phyloP scores from a whole-genome alignment of 2,797 vertebrate genomes.

The Hozukius guyotensis region DNA sequence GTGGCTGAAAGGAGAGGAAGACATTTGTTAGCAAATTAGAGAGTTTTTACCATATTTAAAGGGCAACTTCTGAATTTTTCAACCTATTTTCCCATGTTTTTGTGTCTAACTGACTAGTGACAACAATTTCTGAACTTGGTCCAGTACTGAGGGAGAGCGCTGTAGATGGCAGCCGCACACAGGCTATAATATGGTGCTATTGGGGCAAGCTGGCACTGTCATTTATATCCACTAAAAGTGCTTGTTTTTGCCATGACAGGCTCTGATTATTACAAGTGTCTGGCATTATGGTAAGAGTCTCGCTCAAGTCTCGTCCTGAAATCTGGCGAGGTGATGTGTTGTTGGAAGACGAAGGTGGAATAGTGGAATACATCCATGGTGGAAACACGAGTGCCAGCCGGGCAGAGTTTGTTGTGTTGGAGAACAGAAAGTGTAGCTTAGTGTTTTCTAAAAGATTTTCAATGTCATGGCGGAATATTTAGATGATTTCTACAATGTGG shows the following conservation, averaged over 20 bases:
- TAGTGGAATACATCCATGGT: too few relatives aligned
- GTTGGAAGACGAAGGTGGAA: background rate
- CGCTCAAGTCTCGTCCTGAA: background rate
- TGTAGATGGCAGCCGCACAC: too few relatives aligned
- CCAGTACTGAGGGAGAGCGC: background rate
- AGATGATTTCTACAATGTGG: background rate
- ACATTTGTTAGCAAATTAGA: background rate
- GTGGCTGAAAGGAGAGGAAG: conserved; percentile 60
- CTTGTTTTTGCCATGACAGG: background rate
- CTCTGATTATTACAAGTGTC: background rate
- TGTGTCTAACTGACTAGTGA: background rate
- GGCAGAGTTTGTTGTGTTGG: too few relatives aligned
- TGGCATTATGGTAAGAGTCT: background rate
- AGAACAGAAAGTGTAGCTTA: too few relatives aligned
- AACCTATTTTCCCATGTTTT: too few relatives aligned
- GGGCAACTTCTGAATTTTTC: too few relatives aligned
- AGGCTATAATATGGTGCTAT: background rate
- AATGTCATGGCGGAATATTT: background rate
- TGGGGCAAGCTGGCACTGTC: background rate
- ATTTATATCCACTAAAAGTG: background rate
- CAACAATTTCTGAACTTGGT: background rate
- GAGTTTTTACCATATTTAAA: too few relatives aligned
- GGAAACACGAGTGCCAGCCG: too few relatives aligned
- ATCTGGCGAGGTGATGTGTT: background rate
- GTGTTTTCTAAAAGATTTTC: too few relatives aligned